Percentiles rank a stretch among this genome's conserved stretches.
Evolutionary conservation across 2,797 vertebrate species (phyloP).

Genomic region (Sitta carolinensis): DNA sequence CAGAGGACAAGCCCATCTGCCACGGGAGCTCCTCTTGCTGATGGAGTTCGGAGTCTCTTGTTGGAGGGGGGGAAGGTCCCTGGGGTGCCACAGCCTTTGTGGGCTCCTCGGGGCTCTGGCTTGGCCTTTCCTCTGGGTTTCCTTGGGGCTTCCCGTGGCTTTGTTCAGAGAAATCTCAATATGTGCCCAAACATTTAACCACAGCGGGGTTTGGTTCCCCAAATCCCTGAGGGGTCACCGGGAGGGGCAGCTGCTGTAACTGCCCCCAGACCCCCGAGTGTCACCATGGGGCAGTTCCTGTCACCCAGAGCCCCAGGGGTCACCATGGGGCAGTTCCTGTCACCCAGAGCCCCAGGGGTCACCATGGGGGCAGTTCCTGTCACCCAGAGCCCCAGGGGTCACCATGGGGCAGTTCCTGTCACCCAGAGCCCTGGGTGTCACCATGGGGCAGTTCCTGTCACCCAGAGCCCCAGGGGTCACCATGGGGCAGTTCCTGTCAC

Average conservation of each 20-base stretch:
- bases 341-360: no score
- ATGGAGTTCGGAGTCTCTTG: background rate
- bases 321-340: no score
- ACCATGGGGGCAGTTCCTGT: no score
- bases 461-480: background rate
- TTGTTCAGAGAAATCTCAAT: background rate
- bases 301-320: no score
- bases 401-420: background rate
- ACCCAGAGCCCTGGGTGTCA: accelerated
- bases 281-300: background rate
- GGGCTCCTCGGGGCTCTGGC: background rate
- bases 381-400: background rate
- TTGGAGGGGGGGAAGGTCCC: background rate
- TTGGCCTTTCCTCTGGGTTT: no score
- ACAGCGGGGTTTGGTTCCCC: accelerated
- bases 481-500: background rate
- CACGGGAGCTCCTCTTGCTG: background rate
- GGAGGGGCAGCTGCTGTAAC: background rate
- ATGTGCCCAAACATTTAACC: background rate
- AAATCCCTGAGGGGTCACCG: accelerated
- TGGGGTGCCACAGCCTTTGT: background rate
- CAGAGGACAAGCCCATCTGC: background rate
- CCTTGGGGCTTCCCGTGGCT: background rate
- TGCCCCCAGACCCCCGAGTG: accelerated
- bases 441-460: no score